Conservation (phyloP, 2,888 invertebrate species). For the Leucozona laternaria region DNA sequence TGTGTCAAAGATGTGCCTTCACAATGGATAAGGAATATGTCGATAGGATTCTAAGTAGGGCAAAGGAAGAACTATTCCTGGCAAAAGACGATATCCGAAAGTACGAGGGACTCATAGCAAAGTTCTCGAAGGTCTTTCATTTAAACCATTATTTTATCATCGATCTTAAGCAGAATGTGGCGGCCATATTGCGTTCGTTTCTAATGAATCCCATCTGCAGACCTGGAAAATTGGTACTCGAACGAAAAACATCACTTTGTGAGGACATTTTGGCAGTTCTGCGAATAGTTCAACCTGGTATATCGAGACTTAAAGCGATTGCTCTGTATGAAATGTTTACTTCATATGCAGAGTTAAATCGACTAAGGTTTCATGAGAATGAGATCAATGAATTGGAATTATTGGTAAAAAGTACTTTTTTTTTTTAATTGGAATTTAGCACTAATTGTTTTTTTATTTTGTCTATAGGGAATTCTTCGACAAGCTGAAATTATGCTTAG, state of each 20-base stretch:
- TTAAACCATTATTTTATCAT: slow-evolving; percentile 88
- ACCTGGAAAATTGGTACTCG: slow-evolving; percentile 85
- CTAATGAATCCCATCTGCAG: slow-evolving; percentile 84
- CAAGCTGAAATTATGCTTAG: slow-evolving; percentile 86
- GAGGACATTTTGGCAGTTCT: slow-evolving; percentile 87
- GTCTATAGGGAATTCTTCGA: slow-evolving; percentile 84
- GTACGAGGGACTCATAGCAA: slow-evolving; percentile 84
- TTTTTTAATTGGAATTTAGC: neutral
- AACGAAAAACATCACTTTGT: slow-evolving; percentile 88
- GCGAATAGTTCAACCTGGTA: slow-evolving; percentile 87
- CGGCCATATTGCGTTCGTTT: slow-evolving; percentile 85
- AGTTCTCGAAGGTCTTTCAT: slow-evolving; percentile 86
- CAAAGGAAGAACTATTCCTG: slow-evolving; percentile 83
- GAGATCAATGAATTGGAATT: slow-evolving; percentile 78
- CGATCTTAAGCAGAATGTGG: slow-evolving; percentile 88
- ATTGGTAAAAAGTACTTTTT: slow-evolving; percentile 72
- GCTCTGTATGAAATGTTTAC: slow-evolving; percentile 90
- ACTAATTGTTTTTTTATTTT: neutral
- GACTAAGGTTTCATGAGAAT: slow-evolving; percentile 80
- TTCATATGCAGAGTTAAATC: slow-evolving; percentile 86
- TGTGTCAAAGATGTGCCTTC: slow-evolving; percentile 79
- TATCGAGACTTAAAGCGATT: slow-evolving; percentile 85
- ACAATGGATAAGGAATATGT: slow-evolving; percentile 82
- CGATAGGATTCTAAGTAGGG: slow-evolving; percentile 83
- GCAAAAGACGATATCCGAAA: slow-evolving; percentile 81